Base-by-base conservation (phyloP, 2,888 invertebrate genomes). In the Drosophila leonis region DNA sequence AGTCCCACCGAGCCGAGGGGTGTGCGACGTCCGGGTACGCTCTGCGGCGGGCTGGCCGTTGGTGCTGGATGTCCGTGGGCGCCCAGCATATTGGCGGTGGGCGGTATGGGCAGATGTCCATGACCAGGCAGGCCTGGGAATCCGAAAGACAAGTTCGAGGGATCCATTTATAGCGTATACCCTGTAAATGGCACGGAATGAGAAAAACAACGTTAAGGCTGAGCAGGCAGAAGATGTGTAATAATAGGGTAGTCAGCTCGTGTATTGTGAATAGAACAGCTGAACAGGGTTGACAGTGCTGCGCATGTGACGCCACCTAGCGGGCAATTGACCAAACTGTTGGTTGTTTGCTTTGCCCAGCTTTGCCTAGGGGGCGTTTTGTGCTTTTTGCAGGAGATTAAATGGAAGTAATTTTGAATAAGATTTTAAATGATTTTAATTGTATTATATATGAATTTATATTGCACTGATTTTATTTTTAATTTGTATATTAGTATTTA, bases 1-100 rank as follows among this genome's bases (percentile, higher is more conserved):
- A 97, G 94, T 18, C 97, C 97, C 29, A 97, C 97, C 8, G 97
- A 96, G 13, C 97, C 97, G 62, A 97, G 93, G 31, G 97, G 97
- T 39, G 97, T 97, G 86, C 97, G 88, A n/a, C 93, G 93, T 2
- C 95, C 95, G 39, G 95, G 95, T 72, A 95, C 95, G 84, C 95
- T 95, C 88, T 95, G 95, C 69, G 95, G 92, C 48, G 93, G 93
- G 80, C 93, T 93, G 27, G 92, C 80, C 10, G 93, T 91, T 5
- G 93, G 92, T 1, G 91, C 92, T 0, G 93, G 93, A 83, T 91
- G 82, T 27, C 80, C 85, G 75, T 91, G 78, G 42, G 72, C 83
- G 4, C 82, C 76, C 59, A 89, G 66, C 70, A 93, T 73, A 33
- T 92, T 92, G 59, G 92, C 87, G 8, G 92, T 90, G 35, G 91